A percentile compares a stretch with the other conserved stretches of the same genome.
These are phyloP conservation scores for Cataglyphis hispanica DNA, from an alignment of 1,140 invertebrate species.

Conservation along the genomic window DNA sequence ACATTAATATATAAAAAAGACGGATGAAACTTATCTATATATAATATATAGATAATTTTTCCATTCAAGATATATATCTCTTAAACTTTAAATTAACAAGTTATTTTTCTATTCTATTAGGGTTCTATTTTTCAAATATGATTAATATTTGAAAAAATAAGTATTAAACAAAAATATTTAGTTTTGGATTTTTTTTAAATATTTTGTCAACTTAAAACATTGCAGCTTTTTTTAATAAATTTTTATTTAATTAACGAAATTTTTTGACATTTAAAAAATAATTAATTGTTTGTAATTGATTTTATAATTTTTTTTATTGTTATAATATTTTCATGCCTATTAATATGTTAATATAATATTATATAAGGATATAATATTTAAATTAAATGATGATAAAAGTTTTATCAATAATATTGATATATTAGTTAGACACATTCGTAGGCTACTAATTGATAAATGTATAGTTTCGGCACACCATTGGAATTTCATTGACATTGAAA, in stretches of 20 bases:
- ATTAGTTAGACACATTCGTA: background rate
- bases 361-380: background rate
- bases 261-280: background rate
- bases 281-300: background rate
- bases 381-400: background rate
- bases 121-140: too few relatives aligned
- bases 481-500: slow-evolving; percentile 41
- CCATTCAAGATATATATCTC: background rate
- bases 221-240: background rate
- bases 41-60: background rate
- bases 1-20: background rate
- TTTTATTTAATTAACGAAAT: too few relatives aligned
- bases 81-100: background rate
- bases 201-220: background rate
- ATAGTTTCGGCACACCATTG: background rate
- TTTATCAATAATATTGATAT: background rate
- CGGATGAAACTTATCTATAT: background rate
- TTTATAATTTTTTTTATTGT: background rate
- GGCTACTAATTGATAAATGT: background rate
- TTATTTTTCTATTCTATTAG: background rate
- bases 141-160: background rate
- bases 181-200: background rate
- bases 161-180: slow-evolving; percentile 13
- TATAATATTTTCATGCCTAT: background rate
- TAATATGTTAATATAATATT: background rate